These are phyloP conservation scores for Choloepus hoffmanni DNA, from an alignment of 2,113 vertebrate genomes.

Conservation along the genomic window DNA sequence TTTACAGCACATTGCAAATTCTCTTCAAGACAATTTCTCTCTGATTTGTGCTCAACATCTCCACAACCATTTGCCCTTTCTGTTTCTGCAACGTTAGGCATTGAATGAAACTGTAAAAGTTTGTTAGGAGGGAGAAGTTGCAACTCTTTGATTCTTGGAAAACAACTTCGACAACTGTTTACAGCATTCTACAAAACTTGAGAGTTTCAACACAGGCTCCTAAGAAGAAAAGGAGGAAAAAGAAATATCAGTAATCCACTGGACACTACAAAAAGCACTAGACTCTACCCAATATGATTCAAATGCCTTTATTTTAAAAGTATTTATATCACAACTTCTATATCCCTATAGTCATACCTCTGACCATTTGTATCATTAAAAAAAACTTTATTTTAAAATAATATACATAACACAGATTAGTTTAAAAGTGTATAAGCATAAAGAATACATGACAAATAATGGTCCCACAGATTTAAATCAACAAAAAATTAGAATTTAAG, in stretches of 20 bases:
- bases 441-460: neutral
- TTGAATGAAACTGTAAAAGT: conserved; percentile 86
- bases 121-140: conserved; percentile 27
- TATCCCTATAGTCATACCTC: neutral
- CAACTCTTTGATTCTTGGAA: conserved; percentile 43
- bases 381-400: neutral
- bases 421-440: neutral
- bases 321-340: neutral
- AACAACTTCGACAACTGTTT: conserved; percentile 51
- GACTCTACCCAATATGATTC: neutral
- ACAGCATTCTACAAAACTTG: conserved; percentile 74
- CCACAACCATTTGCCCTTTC: conserved; percentile 89
- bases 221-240: conserved; percentile 71
- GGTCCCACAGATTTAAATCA: neutral
- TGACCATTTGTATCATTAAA: neutral
- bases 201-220: conserved; percentile 60
- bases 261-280: neutral
- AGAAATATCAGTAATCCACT: neutral
- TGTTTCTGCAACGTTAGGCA: conserved; percentile 95
- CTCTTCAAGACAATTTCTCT: conserved; percentile 84
- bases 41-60: conserved; percentile 84
- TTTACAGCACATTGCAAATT: conserved; percentile 82
- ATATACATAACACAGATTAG: conserved; percentile 15
- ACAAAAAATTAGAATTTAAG: neutral
- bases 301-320: neutral